Base-by-base conservation (phyloP, 37 sponge, comb jelly and placozoan genomes). In the Aphrocallistes beatrix region DNA sequence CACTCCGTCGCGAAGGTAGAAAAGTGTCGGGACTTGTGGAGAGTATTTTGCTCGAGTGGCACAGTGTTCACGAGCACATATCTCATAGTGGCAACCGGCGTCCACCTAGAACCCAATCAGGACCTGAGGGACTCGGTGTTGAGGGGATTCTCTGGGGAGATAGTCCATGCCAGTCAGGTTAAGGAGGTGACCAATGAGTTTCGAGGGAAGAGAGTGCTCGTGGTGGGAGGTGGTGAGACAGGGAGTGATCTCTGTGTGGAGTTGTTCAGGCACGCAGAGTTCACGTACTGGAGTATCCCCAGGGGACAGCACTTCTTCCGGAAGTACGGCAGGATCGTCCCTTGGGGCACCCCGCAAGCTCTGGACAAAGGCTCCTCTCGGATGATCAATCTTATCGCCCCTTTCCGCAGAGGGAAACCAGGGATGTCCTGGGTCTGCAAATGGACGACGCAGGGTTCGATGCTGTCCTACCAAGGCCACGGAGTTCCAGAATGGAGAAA, bases 141-240 rank as follows among this genome's bases (percentile, higher is more conserved):
- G 36, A 88, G 48, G 1, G 87, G 85, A 0, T 92, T 87, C 82
- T 85, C 87, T 34, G 93, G 93, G 1, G 45, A 83, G 40, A 51
- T 93, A 3, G 84, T 88, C 82, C 93, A 93, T 86, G 87, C 93
- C 38, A 38, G 37, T 0, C 88, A 89, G 50, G 89, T 93, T 81
- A 93, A 93, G 81, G 60, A 39, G 34, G 85, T 87, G 1, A 0
- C 82, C 1, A 50, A 84, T 36, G 83, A 91, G 39, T 82, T 85
- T 45, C n/a, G 39, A 28, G 93, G 87, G 1, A 81, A 92, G 60
- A 38, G 92, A 19, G 86, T 94, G 19, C 84, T 97, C 23, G 51
- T 97, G 16, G 84, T 94, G 6, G 97, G 97, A 16, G 92, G 96
- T 37, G 97, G 97, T 19, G 95, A 97, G 86, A 94, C 93, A 21